Evolutionary conservation across 2,797 vertebrate genomes (phyloP), one percentile per base, ranked within the genome.

Genomic region (Neopelma chrysocephalum): DNA sequence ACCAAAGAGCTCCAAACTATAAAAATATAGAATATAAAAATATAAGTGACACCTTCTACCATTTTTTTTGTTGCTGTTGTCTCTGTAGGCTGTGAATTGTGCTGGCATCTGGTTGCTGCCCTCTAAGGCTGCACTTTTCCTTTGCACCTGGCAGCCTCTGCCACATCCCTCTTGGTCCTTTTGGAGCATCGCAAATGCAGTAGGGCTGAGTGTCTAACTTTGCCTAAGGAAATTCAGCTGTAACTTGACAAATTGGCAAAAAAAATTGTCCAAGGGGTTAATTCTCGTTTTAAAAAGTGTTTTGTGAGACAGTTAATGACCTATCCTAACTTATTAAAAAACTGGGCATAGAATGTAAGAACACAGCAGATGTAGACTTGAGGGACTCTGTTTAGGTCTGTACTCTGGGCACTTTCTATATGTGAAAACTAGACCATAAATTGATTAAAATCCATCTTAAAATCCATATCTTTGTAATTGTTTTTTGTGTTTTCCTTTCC

Each of bases 191-290:
- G 68, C 75, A 26, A 38, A 26, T 43, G 36, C 61, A 48, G 19
- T 1, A 32, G 40, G 68, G 47, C 0, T 0, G 8, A 29, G 7
- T 43, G 34, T 34, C 14, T 68, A 16, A 6, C 13, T 80, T 73
- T 73, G 68, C 75, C 61, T 80, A 19, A 47, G 36, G 57, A 82
- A 87, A 84, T 77, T 29, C 36, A 50, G n/a, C 10, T 48, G 43
- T 51, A 48, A 64, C 27, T 51, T 82, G 60, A 66, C 29, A 77
- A 57, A 87, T 26, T 32, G 18, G 11, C 34, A 8, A 56, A 77
- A 87, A 72, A 77, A 68, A 12, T 25, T 17, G 23, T 23, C 15
- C 1, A 6, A 42, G 38, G 36, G 8, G 5, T 77, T 83, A 92
- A 64, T 91, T 61, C 40, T 62, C 32, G 31, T 48, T 73, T 65